Evolutionary conservation across 1,140 invertebrate species (phyloP).

Genomic region (Lucilia cuprina): DNA sequence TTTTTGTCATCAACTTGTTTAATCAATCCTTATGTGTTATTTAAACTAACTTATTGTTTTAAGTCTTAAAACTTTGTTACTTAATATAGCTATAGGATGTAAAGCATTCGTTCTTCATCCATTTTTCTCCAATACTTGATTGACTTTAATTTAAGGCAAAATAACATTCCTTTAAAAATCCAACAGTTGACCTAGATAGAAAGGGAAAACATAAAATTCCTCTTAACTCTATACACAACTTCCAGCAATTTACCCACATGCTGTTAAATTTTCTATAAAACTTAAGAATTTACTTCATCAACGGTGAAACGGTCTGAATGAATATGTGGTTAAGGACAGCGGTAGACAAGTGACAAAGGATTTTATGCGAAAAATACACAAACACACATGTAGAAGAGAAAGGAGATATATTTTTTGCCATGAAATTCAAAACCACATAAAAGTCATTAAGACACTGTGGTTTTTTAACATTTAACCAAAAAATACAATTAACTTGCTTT

Average conservation of each 20-base stretch:
- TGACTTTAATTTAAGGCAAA: too few species aligned
- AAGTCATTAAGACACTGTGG: constrained; percentile 16
- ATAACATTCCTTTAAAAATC: background rate
- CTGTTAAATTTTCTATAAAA: background rate
- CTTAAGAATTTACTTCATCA: background rate
- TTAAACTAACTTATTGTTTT: too few species aligned
- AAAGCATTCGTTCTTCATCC: too few species aligned
- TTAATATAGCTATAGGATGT: too few species aligned
- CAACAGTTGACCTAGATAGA: background rate
- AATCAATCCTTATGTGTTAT: too few species aligned
- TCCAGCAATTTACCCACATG: background rate
- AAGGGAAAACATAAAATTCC: background rate
- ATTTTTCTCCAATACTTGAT: too few species aligned
- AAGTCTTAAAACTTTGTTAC: too few species aligned
- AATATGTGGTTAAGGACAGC: background rate
- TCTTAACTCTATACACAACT: background rate
- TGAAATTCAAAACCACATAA: constrained; percentile 2
- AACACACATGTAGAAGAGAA: background rate
- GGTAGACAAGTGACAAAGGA: background rate
- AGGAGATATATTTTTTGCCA: background rate
- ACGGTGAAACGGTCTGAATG: background rate
- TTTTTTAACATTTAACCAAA: background rate
- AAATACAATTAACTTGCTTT: background rate
- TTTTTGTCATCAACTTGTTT: too few species aligned
- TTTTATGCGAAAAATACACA: background rate